Evolutionary conservation across 2,797 vertebrate genomes (phyloP).

Genomic region (Myotis findleyi): DNA sequence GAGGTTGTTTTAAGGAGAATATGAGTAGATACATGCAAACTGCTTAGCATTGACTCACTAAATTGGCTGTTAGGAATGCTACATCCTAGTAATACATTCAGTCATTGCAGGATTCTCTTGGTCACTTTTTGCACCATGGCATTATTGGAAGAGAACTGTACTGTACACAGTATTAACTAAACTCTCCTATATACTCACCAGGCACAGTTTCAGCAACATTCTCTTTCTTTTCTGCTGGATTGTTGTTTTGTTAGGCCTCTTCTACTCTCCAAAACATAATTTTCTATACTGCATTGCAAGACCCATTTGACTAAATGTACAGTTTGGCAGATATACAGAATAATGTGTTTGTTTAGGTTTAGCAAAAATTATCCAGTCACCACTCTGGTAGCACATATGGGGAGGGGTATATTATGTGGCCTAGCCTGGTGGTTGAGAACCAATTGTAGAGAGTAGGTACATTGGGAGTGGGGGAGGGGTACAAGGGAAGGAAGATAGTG

Average conservation of each 20-base stretch:
- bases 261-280: conserved; percentile 14
- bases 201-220: neutral
- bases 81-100: neutral
- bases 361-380: neutral
- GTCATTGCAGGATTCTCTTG: neutral
- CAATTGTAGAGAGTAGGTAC: neutral
- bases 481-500: neutral
- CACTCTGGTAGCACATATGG: neutral
- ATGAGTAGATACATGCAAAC: neutral
- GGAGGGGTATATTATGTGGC: neutral
- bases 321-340: conserved; percentile 31
- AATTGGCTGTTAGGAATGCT: neutral
- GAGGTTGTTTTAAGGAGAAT: neutral
- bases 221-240: neutral
- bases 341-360: neutral
- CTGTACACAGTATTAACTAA: neutral
- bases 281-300: neutral
- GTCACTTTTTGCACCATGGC: neutral
- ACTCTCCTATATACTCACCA: neutral
- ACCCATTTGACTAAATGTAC: conserved; percentile 30
- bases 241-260: neutral
- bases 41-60: neutral
- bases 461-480: neutral
- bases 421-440: neutral
- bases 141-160: neutral